Conservation (phyloP, 1,140 invertebrate genomes). For the Gryon sp. region DNA sequence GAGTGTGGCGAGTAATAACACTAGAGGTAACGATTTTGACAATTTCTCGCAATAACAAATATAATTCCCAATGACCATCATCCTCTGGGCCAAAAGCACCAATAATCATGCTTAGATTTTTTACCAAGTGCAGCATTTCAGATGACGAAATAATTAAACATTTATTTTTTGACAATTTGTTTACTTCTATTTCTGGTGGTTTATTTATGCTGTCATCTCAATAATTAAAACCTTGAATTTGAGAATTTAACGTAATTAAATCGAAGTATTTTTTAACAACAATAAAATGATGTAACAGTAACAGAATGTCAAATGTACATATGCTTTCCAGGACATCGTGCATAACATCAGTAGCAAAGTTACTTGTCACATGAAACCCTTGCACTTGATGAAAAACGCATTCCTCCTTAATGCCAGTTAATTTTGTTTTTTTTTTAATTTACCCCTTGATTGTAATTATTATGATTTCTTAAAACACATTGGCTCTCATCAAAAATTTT, state of each 20-base stretch:
- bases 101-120: constrained; percentile 38
- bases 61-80: constrained; percentile 24
- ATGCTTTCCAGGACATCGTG: constrained; percentile 74
- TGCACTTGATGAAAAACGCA: constrained; percentile 14
- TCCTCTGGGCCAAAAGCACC: constrained; percentile 16
- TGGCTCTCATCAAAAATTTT: constrained; percentile 1
- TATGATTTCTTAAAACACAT: constrained; percentile 4
- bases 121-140: constrained; percentile 36
- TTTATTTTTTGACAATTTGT: constrained; percentile 28
- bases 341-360: constrained; percentile 71
- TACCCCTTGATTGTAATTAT: constrained; percentile 6
- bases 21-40: neutral
- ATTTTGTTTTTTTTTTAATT: neutral
- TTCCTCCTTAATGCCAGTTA: neutral
- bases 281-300: constrained; percentile 57
- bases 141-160: constrained; percentile 27
- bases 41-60: constrained; percentile 15
- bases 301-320: constrained; percentile 68
- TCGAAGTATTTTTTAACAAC: neutral
- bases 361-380: constrained; percentile 71
- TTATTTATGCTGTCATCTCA: constrained; percentile 7
- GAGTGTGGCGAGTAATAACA: constrained; percentile 1
- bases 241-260: neutral
- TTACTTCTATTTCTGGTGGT: constrained; percentile 9
- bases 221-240: constrained; percentile 16